These are phyloP conservation scores for Strigops habroptila DNA, from an alignment of 2,113 vertebrate genomes.

Conservation along the genomic window DNA sequence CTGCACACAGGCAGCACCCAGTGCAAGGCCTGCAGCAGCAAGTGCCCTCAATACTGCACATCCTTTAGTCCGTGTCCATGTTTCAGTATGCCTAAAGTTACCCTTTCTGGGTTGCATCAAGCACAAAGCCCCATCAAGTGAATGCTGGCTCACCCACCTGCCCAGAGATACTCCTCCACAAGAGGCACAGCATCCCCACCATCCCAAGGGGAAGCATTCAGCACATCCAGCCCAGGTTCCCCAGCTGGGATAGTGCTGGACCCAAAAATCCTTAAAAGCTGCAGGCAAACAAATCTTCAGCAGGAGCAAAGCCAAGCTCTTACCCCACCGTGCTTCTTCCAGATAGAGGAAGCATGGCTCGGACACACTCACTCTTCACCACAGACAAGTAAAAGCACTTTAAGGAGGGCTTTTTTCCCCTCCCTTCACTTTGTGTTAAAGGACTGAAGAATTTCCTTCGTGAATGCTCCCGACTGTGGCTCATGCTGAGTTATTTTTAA, in stretches of 20 bases:
- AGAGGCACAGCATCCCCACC: background rate
- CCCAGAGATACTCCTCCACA: background rate
- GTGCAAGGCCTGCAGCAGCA: background rate
- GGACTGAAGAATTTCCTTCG: conserved; percentile 41
- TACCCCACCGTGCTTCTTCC: background rate
- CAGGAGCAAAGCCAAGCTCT: background rate
- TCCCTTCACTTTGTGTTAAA: conserved; percentile 33
- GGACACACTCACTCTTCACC: background rate
- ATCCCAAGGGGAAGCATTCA: background rate
- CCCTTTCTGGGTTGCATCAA: background rate
- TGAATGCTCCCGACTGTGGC: conserved; percentile 34
- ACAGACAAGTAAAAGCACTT: background rate
- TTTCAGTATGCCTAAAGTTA: background rate
- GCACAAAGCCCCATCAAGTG: background rate
- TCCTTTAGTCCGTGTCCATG: fast-evolving
- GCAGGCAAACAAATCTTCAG: background rate
- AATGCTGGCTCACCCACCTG: background rate
- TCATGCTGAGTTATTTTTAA: conserved; percentile 50
- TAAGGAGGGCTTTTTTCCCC: background rate
- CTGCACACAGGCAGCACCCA: background rate
- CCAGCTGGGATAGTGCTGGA: background rate
- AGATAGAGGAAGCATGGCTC: fast-evolving
- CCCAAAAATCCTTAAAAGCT: background rate
- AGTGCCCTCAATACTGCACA: background rate
- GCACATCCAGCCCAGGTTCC: fast-evolving